Evolutionary conservation across 2,888 invertebrate species (phyloP).

Genomic region (Idaea dimidiata): DNA sequence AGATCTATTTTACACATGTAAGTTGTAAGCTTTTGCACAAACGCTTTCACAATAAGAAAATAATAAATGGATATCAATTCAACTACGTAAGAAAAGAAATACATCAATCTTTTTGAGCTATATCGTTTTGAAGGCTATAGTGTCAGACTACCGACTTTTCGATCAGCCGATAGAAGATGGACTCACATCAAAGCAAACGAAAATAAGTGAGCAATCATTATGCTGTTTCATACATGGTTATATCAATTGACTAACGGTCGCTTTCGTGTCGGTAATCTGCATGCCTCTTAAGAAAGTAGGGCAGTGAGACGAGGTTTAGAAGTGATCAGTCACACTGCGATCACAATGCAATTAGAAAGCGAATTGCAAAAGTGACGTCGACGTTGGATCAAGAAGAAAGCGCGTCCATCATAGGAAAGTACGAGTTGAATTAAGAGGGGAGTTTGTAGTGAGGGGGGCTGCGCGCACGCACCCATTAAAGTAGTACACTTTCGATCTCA

Average conservation of each 20-base stretch:
- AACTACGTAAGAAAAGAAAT: conserved; percentile 19
- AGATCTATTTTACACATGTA: neutral
- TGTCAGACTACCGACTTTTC: conserved; percentile 2
- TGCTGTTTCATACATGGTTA: neutral
- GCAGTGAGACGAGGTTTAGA: conserved; percentile 61
- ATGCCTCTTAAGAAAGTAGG: conserved; percentile 51
- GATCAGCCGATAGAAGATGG: neutral
- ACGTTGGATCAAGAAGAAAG: conserved; percentile 65
- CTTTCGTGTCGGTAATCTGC: neutral
- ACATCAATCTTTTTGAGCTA: conserved; percentile 37
- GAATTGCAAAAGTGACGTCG: conserved; percentile 69
- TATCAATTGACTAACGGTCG: neutral
- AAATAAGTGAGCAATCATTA: neutral
- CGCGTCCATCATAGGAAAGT: conserved; percentile 72
- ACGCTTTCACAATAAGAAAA: neutral
- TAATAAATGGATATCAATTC: neutral
- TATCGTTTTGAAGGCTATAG: conserved; percentile 21
- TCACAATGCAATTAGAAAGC: conserved; percentile 80
- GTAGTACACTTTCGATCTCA: conserved; percentile 80
- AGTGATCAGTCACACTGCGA: conserved; percentile 62
- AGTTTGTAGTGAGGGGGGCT: conserved; percentile 40
- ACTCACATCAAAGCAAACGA: neutral
- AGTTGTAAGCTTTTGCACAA: neutral
- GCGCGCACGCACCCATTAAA: conserved; percentile 74
- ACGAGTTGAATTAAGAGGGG: conserved; percentile 43